Conservation (phyloP, 2,113 vertebrate genomes). For the Podarcis cretensis region DNA sequence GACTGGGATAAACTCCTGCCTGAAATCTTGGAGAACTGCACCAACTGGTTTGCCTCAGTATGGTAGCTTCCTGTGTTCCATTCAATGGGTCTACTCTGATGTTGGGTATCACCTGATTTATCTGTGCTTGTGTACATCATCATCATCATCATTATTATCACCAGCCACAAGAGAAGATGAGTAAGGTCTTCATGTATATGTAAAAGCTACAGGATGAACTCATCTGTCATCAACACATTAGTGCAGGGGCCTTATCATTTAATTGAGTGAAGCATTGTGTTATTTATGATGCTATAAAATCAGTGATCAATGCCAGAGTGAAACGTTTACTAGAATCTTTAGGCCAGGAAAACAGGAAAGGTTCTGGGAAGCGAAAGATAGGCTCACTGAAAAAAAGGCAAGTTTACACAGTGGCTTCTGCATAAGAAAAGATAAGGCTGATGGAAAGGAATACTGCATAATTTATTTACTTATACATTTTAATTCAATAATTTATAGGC, state of each 20-base stretch:
- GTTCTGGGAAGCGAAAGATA: slow-evolving; percentile 19
- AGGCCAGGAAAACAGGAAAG: slow-evolving; percentile 12
- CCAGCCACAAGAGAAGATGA: neutral
- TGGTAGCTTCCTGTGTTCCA: too few relatives aligned
- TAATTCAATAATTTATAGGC: neutral
- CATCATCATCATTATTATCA: too few relatives aligned
- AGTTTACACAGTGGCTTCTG: slow-evolving; percentile 4
- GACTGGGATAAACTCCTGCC: too few relatives aligned
- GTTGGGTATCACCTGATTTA: neutral
- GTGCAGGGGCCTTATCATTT: neutral
- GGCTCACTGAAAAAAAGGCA: neutral
- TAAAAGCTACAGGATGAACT: neutral
- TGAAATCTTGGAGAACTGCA: too few relatives aligned
- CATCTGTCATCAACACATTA: neutral
- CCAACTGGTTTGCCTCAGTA: too few relatives aligned
- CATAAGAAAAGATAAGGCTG: slow-evolving; percentile 21
- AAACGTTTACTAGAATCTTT: slow-evolving; percentile 34
- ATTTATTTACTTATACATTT: slow-evolving; percentile 28
- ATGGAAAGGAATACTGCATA: slow-evolving; percentile 22
- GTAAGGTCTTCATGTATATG: neutral
- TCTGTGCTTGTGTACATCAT: neutral
- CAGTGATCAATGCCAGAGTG: slow-evolving; percentile 10
- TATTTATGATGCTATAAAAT: slow-evolving; percentile 10
- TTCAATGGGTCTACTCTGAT: too few relatives aligned
- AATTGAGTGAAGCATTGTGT: slow-evolving; percentile 3